phyloP scores from a whole-genome alignment of 2,888 invertebrate species.

The Argyresthia albistria region DNA sequence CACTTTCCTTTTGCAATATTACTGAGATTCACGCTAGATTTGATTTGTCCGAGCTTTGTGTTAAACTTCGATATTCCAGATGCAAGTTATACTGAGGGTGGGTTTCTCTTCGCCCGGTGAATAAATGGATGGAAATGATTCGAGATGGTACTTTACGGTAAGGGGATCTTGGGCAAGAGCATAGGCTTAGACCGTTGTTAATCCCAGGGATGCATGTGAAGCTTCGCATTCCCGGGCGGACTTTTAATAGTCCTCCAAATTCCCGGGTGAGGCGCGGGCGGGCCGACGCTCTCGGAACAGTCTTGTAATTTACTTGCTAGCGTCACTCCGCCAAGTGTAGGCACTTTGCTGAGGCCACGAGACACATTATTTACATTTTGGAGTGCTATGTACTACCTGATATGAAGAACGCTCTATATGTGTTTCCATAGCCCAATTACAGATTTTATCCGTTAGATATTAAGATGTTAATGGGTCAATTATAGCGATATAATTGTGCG shows the following conservation, averaged over 20 bases:
- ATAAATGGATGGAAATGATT: too few species aligned
- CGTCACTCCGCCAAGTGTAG: slow-evolving; percentile 34
- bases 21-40: slow-evolving; percentile 2
- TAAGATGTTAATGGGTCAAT: not conserved
- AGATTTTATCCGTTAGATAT: not conserved
- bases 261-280: slow-evolving; percentile 15
- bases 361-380: slow-evolving; percentile 18
- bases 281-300: slow-evolving; percentile 25
- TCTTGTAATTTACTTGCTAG: slow-evolving; percentile 42
- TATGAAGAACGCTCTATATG: slow-evolving; percentile 5
- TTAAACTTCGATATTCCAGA: too few species aligned
- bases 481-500: not conserved
- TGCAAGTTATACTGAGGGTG: not conserved
- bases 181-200: slow-evolving; percentile 31
- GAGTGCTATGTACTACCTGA: slow-evolving; percentile 5
- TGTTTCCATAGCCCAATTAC: not conserved
- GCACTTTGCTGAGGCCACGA: slow-evolving; percentile 18
- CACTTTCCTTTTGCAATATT: slow-evolving; percentile 1
- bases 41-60: not conserved
- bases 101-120: not conserved
- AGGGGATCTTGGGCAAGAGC: not conserved
- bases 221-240: slow-evolving; percentile 36
- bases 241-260: slow-evolving; percentile 52
- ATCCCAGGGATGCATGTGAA: slow-evolving; percentile 40
- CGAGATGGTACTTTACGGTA: too few species aligned